Conservation (phyloP, 2,113 vertebrate genomes). For the Cynocephalus volans region DNA sequence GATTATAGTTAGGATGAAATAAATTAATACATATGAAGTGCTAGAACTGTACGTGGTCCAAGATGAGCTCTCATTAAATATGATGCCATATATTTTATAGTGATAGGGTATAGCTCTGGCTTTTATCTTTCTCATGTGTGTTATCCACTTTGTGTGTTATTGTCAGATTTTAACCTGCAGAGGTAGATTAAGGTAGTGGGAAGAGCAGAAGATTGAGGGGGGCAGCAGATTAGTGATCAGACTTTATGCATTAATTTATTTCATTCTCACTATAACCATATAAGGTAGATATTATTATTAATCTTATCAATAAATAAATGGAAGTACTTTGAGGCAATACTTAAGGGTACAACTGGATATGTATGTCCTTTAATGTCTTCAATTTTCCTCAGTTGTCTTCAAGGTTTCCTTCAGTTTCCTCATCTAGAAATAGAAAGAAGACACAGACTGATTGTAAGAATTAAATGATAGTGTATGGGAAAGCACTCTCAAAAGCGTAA, state of each 20-base stretch:
- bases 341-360: not conserved
- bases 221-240: not conserved
- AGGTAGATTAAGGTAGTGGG: not conserved
- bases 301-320: not conserved
- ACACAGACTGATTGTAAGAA: not conserved
- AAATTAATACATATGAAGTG: not conserved
- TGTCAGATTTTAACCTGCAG: not conserved
- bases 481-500: not conserved
- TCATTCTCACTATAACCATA: not conserved
- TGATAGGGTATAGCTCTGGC: not conserved
- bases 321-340: not conserved
- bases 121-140: not conserved
- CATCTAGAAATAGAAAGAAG: not conserved
- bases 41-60: not conserved
- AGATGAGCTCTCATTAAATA: not conserved
- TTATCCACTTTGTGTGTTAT: not conserved
- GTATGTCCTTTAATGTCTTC: not conserved
- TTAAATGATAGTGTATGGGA: not conserved
- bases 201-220: not conserved
- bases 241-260: not conserved
- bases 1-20: not conserved
- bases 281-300: not conserved
- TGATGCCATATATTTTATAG: slow-evolving; percentile 43
- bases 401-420: slow-evolving; percentile 6
- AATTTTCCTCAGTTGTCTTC: too few species aligned